Evolutionary conservation across 2,797 vertebrate genomes (phyloP), one percentile per base, ranked within the genome.

Genomic region (Lacerta bilineata): DNA sequence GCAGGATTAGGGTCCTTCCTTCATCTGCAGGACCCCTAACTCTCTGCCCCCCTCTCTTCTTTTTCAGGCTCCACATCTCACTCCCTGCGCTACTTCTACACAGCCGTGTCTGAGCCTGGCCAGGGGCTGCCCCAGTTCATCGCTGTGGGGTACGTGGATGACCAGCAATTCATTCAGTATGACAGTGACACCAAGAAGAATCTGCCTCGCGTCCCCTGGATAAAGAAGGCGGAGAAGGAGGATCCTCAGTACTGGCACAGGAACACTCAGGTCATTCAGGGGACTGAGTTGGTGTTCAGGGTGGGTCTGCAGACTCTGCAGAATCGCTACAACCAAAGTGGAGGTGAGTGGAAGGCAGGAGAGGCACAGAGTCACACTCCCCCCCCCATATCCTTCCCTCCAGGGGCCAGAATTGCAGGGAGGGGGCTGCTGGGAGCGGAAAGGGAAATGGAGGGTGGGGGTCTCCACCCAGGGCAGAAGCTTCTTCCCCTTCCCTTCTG

Each of bases 261-360:
- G 0, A 0, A 90, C 0, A 93, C 85, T 39, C 8, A 2, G 8
- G 50, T 0, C 0, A 0, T 0, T 2, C 20, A 27, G 27, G 71
- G 20, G 25, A 0, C 0, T 1, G 91, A 93, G 88, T 90, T 88
- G 89, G 0, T 0, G 17, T 94, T 50, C 89, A 95, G 90, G n/a
- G n/a, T n/a, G 39, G 4, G 3, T 39, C 39, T 39, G 39, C 39
- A 39, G 39, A 39, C 3, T 39, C 39, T 39, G 39, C 4, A 89
- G 76, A 0, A 43, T 0, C 93, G 88, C 80, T 94, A 96, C 86
- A 96, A 96, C 94, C 94, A 95, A 76, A 96, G 93, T 80, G 89
- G 61, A 94, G 96, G 96, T 97, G 79, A 87, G 76, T 43, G 20
- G 33, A 55, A 2, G 41, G 13, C 3, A 11, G 4, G 69, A 13